Evolutionary conservation across 2,113 vertebrate genomes (phyloP), one percentile per base, ranked within the genome.

Genomic region (Pomatorhinus ruficollis): DNA sequence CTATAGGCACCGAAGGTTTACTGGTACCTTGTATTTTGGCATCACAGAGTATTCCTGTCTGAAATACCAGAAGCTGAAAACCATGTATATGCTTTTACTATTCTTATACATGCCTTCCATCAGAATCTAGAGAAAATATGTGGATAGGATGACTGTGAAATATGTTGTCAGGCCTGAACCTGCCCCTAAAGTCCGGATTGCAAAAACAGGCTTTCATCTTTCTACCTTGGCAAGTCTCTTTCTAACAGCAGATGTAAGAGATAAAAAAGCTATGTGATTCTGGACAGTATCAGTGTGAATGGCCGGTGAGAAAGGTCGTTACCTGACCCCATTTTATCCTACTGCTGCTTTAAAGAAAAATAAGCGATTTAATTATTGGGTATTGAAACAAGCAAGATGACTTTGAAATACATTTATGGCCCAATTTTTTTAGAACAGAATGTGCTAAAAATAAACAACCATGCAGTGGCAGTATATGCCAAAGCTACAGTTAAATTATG

Each of bases 381-480:
- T 72, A 35, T 44, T 61, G 59, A 93, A 93, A 76, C n/a, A 85
- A 77, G 33, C 13, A 87, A 91, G 15, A 76, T 84, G 30, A 70
- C 35, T 87, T 80, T 47, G 83, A 93, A 97, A 65, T 33, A 54
- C 3, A 50, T 45, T 54, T 53, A 39, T 54, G 45, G n/a, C 12
- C 44, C 11, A 22, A 28, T 35, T 60, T 77, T 74, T 90, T 93
- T 50, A 66, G 64, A 68, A 52, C 56, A 71, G 44, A 27, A 66
- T 64, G 57, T 78, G 69, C 84, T 94, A 77, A 88, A 93, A 96
- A 75, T 81, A 87, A 83, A 44, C 37, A 66, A 25, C 44, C 14
- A 7, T 63, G 57, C 35, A 68, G 57, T 71, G 80, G 35, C 6
- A 7, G 65, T 42, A 21, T 40, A 69, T 79, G 65, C 47, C 76